Evolutionary conservation across 1,140 invertebrate species (phyloP), one percentile per base, ranked within the genome.

Genomic region (Lepidostoma basale): DNA sequence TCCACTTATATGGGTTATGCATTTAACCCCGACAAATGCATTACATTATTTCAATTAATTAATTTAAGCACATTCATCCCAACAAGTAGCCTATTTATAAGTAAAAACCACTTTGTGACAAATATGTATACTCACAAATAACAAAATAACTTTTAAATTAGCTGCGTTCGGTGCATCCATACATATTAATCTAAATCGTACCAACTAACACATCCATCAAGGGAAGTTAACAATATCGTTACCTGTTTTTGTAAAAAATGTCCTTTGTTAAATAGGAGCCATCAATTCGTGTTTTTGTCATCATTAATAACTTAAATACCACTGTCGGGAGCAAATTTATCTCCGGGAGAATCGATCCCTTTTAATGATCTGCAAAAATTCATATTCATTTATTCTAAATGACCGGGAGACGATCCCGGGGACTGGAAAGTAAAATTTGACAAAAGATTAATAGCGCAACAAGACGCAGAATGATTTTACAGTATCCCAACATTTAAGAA

Each of bases 401-500:
- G 23, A n/a, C 2, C 16, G 9, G 16, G 26, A 25, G 18, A 62
- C 22, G 8, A 23, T 56, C 14, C 14, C 25, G 25, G 14, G n/a
- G 16, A 30, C 33, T 33, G 40, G 3, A 40, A 39, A 59, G 39
- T n/a, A 56, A 56, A 54, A 8, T 28, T 39, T 66, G 64, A 66
- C 49, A 66, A 40, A 9, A 66, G 54, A 66, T 66, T 66, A 66
- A 66, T 66, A 44, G 40, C 14, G 5, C 23, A 26, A 66, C 52
- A 28, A 30, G 52, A 20, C 12, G 22, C 14, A 3, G 49, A 58
- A 56, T 66, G 49, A 59, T 56, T 59, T 30, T 59, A 66, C 64
- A 66, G 30, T 66, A 56, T 66, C 49, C 59, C 39, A 44, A 18
- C 64, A 45, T 45, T 59, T 49, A 44, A 66, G 52, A 66, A 66